Base-by-base conservation (phyloP, 2,113 vertebrate genomes). In the Nannobrachium achirus region DNA sequence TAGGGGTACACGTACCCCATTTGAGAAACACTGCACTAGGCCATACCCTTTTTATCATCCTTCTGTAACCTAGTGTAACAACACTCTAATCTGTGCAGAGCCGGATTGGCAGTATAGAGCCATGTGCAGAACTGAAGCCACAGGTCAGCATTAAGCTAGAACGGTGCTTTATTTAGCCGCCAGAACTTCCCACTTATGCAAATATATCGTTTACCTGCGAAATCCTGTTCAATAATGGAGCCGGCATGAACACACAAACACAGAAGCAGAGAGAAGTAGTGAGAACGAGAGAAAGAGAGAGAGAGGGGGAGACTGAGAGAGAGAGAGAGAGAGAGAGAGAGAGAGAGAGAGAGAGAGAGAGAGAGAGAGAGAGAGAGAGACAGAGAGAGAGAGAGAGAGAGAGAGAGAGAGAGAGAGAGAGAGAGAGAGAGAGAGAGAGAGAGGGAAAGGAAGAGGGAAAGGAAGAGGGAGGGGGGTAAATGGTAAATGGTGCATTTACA, bases 201-300 rank as follows among this genome's bases (percentile, higher is more conserved):
- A 15, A 74, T 16, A 7, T 18, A 18, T 18, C 25, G 49, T 6
- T 56, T 64, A 45, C 45, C 53, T 69, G 19, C 49, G 63, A 40
- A 33, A 64, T 19, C 56, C 45, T 50, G 15, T 53, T 20, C 73
- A 16, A 57, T 38, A 60, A 65, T 41, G 42, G 19, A 40, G 9
- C 33, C 50, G 46, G 25, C 55, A 33, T 59, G 39, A n/a, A 7
- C 52, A 33, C 46, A 48, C 16, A 53, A 51, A 51, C 58, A 25
- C 16, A 15, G 60, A 70, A 53, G 25, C 25, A 33, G 25, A 33
- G 25, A 33, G 25, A 33, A 33, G 25, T 33, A 33, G 25, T 5
- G 49, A 42, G 50, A 40, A 41, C 42, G 56, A 49, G 50, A 57
- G 65, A 66, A 63, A 66, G 59, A 56, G 64, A 75, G 73, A 69